Base-by-base conservation (phyloP, 2,113 vertebrate species). In the Nesoenas mayeri region DNA sequence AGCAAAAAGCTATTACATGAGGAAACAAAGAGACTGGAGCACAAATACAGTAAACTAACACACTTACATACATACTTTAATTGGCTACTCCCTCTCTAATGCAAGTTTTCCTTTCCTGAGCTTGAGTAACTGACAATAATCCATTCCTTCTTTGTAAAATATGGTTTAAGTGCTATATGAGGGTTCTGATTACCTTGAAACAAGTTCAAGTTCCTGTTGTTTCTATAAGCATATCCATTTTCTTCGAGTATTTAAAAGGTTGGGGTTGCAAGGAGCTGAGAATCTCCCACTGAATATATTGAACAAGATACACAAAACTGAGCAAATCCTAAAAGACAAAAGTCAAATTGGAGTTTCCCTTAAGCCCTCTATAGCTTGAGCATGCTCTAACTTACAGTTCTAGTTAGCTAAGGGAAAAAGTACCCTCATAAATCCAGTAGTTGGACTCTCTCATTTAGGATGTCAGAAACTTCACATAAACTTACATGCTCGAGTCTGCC, bases 351-450 rank as follows among this genome's bases (percentile, higher is more conserved):
- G 10, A 81, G 17, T 47, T 91, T 83, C 58, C 31, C 31, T 79
- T 73, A 69, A 85, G 56, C 10, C 20, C 3, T 24, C 5, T 50
- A 14, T 13, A 69, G 22, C 5, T 61, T 70, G 26, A 73, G 8
- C 22, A 57, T 50, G 6, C 11, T 90, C 18, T 75, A 38, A 60
- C 42, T 88, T 82, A 47, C 18, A 66, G 19, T 44, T 75, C 34
- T 13, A 72, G 8, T 34, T 42, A 48, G 11, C 6, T 38, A 28
- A 64, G 31, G 4, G 2, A n/a, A 44, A 91, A 79, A 28, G 0
- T 0, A 0, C 4, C 11, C 9, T 64, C 10, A 56, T 22, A 75
- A 88, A 48, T 7, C 5, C 18, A 64, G 7, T 29, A 75, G 13
- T 58, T 21, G 2, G 6, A 40, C 18, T 54, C 26, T 32, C 40